A percentile compares a stretch with the other conserved stretches of the same genome.
Conservation (phyloP, 2,113 vertebrate species). For the Dicrurus megarhynchus region DNA sequence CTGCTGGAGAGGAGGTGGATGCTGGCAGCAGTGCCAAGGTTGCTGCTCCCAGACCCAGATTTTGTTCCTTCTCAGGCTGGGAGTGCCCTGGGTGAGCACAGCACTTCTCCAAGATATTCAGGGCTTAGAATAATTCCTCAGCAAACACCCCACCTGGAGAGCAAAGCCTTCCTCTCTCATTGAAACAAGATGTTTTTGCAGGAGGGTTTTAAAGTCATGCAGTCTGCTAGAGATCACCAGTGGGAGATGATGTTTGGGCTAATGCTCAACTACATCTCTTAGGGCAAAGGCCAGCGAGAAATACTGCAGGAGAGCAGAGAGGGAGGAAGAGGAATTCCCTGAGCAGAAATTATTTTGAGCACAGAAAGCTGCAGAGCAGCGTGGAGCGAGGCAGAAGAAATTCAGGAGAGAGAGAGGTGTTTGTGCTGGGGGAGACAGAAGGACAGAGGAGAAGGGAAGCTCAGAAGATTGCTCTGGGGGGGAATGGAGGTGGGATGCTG, state of each 20-base stretch:
- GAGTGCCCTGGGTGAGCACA: neutral
- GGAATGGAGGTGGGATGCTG: neutral
- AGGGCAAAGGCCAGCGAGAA: conserved; percentile 45
- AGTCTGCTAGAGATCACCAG: neutral
- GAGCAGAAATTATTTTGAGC: conserved; percentile 50
- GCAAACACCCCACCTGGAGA: conserved; percentile 22
- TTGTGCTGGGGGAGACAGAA: neutral
- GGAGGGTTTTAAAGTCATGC: neutral
- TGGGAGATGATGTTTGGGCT: neutral
- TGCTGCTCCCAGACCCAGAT: neutral
- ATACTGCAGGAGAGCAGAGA: neutral
- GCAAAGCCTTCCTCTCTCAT: neutral
- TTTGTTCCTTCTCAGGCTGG: neutral
- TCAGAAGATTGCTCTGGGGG: neutral
- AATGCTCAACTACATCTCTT: conserved; percentile 27
- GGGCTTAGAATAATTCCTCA: conserved; percentile 13
- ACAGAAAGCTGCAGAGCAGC: conserved; percentile 23
- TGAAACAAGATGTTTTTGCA: neutral
- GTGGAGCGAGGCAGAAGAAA: conserved; percentile 8
- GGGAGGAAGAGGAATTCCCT: conserved; percentile 45
- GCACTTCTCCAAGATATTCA: neutral
- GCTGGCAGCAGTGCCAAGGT: neutral
- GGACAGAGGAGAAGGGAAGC: neutral
- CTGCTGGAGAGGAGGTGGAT: neutral
- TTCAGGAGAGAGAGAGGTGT: neutral